Conservation (phyloP, 2,888 invertebrate species). For the Volucella zonaria region DNA sequence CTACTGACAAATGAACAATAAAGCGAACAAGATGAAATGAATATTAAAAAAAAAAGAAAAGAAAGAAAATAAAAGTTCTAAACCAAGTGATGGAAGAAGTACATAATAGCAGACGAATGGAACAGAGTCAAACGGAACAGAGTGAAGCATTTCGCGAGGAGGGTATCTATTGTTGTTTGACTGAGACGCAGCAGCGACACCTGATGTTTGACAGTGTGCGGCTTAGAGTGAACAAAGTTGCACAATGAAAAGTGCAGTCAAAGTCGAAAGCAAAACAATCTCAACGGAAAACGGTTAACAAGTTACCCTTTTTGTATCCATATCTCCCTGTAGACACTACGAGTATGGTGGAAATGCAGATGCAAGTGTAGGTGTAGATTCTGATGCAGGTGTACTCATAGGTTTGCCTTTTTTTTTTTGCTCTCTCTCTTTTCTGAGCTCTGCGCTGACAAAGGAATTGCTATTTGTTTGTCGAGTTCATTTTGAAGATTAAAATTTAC, state of each 20-base stretch:
- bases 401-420: constrained; percentile 12
- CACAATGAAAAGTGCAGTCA: constrained; percentile 20
- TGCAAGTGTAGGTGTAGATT: no score
- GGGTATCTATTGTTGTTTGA: constrained; percentile 44
- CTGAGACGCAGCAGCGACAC: constrained; percentile 49
- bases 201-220: constrained; percentile 57
- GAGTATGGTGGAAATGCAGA: no score
- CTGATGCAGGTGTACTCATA: no score
- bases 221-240: constrained; percentile 4
- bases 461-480: constrained; percentile 68
- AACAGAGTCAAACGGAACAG: not conserved
- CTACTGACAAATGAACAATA: constrained; percentile 65
- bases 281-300: constrained; percentile 61
- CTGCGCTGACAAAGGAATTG: constrained; percentile 51
- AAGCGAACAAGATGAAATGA: constrained; percentile 62
- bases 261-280: constrained; percentile 41
- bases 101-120: constrained; percentile 9
- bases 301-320: constrained; percentile 53
- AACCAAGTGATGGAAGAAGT: not conserved
- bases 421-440: constrained; percentile 34
- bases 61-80: constrained; percentile 5
- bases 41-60: constrained; percentile 17
- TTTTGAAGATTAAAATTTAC: constrained; percentile 71
- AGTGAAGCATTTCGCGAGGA: constrained; percentile 10
- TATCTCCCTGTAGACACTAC: not conserved